Percentiles rank a stretch among this genome's conserved stretches.
Conservation (phyloP, 2,797 vertebrate genomes). For the Pelobates cultripes region DNA sequence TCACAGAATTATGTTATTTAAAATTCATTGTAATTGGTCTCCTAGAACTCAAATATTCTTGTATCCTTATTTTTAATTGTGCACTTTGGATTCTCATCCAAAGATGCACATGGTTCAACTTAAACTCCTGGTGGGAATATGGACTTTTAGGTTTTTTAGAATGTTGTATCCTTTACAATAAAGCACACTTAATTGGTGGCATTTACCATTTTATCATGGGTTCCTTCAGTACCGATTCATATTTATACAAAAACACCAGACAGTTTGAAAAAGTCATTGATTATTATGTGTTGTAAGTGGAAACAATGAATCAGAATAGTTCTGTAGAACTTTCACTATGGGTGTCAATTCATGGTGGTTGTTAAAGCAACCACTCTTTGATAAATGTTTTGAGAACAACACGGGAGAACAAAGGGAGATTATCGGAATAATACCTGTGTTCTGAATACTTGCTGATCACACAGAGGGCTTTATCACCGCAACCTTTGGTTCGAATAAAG, state of each 20-base stretch:
- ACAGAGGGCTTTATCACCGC: too few relatives aligned
- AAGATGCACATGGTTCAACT: not conserved
- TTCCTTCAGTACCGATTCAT: not conserved
- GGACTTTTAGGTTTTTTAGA: constrained; percentile 10
- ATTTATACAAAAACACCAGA: constrained; percentile 4
- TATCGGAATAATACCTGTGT: too few relatives aligned
- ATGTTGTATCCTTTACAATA: not conserved
- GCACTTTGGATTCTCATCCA: not conserved
- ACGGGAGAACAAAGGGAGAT: not conserved
- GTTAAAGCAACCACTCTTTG: not conserved
- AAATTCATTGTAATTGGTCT: not conserved
- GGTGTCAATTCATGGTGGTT: not conserved
- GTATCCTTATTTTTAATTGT: not conserved
- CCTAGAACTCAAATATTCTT: not conserved
- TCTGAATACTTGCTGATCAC: too few relatives aligned
- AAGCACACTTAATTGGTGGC: not conserved
- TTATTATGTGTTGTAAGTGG: not conserved
- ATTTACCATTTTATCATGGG: not conserved
- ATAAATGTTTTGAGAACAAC: constrained; percentile 12
- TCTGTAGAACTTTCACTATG: too few relatives aligned
- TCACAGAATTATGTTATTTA: not conserved
- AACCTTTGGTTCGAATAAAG: too few relatives aligned
- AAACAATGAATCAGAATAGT: not conserved
- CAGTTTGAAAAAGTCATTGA: not conserved
- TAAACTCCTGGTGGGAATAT: not conserved